Evolutionary conservation across 1,140 invertebrate species (phyloP).

Genomic region (Saccostrea echinata): DNA sequence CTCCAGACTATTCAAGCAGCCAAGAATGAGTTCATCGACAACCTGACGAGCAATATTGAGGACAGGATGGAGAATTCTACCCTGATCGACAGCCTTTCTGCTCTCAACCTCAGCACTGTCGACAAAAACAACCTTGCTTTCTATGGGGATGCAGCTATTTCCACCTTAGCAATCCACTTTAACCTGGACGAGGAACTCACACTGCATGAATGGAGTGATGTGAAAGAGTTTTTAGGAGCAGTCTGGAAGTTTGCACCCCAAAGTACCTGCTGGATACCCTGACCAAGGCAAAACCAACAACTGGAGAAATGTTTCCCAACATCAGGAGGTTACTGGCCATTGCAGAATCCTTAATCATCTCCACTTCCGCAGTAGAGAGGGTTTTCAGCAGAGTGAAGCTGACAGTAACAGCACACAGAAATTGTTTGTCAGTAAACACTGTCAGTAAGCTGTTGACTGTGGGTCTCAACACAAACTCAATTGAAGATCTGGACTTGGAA

Average conservation of each 20-base stretch:
- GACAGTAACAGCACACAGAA: slow-evolving; percentile 11
- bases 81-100: background rate
- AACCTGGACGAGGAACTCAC: no score
- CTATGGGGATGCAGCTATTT: slow-evolving; percentile 38
- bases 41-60: slow-evolving; percentile 3
- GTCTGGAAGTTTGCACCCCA: background rate
- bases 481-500: background rate
- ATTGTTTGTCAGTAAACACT: slow-evolving; percentile 15
- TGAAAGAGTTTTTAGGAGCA: slow-evolving; percentile 31
- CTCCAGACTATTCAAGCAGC: no score
- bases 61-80: slow-evolving; percentile 30
- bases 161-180: background rate
- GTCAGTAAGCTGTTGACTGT: slow-evolving; percentile 27
- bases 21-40: slow-evolving; percentile 12
- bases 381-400: slow-evolving; percentile 35
- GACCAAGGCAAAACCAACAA: background rate
- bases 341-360: slow-evolving; percentile 15
- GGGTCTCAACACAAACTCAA: background rate
- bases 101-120: background rate
- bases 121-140: background rate
- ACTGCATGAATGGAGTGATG: slow-evolving; percentile 44
- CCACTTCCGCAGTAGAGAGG: slow-evolving; percentile 40
- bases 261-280: background rate
- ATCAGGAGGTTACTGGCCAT: background rate
- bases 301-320: slow-evolving; percentile 40